These are phyloP conservation scores for Prietella phreatophila DNA, from an alignment of 2,113 vertebrate species.

Conservation along the genomic window DNA sequence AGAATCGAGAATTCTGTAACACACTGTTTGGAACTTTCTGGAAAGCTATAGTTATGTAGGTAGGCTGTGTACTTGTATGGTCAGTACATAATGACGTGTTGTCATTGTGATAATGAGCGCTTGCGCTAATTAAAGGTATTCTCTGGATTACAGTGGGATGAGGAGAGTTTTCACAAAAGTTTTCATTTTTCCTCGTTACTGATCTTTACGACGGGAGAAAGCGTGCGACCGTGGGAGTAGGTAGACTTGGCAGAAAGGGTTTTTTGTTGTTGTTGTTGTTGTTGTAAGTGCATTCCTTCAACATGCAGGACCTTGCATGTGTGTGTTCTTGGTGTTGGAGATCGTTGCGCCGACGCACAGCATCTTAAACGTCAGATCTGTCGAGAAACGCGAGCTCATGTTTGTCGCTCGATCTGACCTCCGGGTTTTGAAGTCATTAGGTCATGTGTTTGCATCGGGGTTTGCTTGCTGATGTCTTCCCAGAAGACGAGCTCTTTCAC, in stretches of 20 bases:
- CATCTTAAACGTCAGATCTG: constrained; percentile 18
- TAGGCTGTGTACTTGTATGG: neutral
- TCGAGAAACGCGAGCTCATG: neutral
- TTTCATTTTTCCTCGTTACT: neutral
- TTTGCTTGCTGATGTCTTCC: neutral
- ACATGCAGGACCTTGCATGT: neutral
- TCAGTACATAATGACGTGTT: neutral
- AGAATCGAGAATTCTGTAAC: neutral
- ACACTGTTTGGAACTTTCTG: neutral
- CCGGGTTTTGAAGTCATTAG: neutral
- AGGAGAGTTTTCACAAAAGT: neutral
- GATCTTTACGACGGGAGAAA: neutral
- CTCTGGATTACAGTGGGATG: neutral
- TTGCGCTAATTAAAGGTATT: neutral
- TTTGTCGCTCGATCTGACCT: constrained; percentile 19
- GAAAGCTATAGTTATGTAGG: neutral
- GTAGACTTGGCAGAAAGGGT: neutral
- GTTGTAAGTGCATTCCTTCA: constrained; percentile 23
- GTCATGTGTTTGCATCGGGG: neutral
- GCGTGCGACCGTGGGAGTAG: neutral
- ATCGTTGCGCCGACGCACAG: constrained; percentile 35
- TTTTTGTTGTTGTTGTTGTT: neutral
- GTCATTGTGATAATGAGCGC: neutral
- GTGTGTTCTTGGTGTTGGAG: constrained; percentile 17
- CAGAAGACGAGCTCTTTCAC: too few species aligned